Evolutionary conservation across 2,888 invertebrate species (phyloP).

Genomic region (Hirtodrosophila duncani): DNA sequence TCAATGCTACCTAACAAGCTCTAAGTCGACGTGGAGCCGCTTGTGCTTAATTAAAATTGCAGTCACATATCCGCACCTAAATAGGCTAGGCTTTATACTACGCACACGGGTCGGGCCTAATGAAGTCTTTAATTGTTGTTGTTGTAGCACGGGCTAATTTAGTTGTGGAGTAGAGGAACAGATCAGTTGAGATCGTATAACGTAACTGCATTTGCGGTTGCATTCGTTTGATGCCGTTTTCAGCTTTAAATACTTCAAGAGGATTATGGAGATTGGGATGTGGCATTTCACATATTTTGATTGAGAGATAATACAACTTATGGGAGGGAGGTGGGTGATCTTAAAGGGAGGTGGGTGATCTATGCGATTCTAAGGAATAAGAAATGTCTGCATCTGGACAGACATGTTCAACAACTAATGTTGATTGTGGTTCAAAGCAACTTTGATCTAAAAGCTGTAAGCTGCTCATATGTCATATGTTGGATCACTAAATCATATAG

Average conservation of each 20-base stretch:
- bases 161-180: constrained; percentile 2
- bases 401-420: no score
- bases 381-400: no score
- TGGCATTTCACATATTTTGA: constrained; percentile 4
- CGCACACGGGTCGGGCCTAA: constrained; percentile 36
- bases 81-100: no score
- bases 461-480: no score
- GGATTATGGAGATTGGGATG: background rate
- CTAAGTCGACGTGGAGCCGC: no score
- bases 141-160: background rate
- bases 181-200: constrained; percentile 23
- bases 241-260: constrained; percentile 22
- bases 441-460: no score
- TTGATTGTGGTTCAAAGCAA: no score
- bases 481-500: no score
- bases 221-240: constrained; percentile 41
- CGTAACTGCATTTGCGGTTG: constrained; percentile 26
- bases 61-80: constrained; percentile 54
- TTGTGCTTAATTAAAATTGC: constrained; percentile 52
- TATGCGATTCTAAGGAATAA: no score
- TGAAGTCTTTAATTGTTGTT: constrained; percentile 57
- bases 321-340: no score
- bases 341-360: no score
- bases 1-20: constrained; percentile 1
- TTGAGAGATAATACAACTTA: no score